Conservation (phyloP, 2,113 vertebrate genomes). For the Chaetura pelagica region DNA sequence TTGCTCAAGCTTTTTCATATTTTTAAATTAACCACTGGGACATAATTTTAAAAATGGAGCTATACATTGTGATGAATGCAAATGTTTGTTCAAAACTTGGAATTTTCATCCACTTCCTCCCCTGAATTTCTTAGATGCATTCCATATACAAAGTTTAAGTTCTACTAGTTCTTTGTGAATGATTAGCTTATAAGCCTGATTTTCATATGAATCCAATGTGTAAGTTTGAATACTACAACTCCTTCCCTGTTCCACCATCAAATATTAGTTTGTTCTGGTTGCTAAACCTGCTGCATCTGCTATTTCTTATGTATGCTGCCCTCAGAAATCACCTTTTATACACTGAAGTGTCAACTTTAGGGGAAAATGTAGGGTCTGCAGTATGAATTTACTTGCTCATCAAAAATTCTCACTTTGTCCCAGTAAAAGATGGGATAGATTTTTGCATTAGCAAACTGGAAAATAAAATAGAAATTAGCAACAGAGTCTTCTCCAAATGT, state of each 20-base stretch:
- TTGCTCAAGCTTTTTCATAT: not conserved
- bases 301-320: not conserved
- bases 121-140: not conserved
- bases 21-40: not conserved
- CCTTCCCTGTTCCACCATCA: not conserved
- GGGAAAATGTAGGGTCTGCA: not conserved
- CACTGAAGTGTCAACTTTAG: not conserved
- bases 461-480: conserved; percentile 29
- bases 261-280: not conserved
- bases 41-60: not conserved
- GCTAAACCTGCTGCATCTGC: not conserved
- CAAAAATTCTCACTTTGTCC: not conserved
- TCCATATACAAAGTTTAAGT: not conserved
- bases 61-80: not conserved
- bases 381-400: not conserved
- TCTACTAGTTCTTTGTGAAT: not conserved
- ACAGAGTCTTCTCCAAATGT: conserved; percentile 24
- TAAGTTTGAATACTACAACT: not conserved
- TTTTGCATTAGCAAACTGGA: not conserved
- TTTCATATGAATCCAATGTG: not conserved
- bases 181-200: not conserved
- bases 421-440: not conserved
- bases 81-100: not conserved
- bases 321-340: not conserved
- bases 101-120: not conserved